Evolutionary conservation across 2,888 invertebrate genomes (phyloP), one percentile per base, ranked within the genome.

Genomic region (Epirrita christyi): DNA sequence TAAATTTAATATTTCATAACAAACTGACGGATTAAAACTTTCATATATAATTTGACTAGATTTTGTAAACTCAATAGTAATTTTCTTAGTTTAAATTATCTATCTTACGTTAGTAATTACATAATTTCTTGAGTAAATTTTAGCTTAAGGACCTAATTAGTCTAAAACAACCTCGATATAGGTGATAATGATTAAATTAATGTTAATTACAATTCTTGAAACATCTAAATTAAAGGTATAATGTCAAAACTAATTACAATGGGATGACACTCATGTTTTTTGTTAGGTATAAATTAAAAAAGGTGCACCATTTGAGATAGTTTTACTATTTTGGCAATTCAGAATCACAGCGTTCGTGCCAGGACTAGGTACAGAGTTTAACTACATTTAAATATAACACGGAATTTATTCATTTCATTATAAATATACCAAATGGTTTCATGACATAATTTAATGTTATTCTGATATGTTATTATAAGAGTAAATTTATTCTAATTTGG

Each of bases 1-100:
- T 74, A 71, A 68, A 70, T 73, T 72, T 72, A 68, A 70, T 73
- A 74, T 67, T 63, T 47, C 51, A 66, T 72, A 65, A 68, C 64
- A 65, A 51, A 66, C 70, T 67, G 67, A 70, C 67, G 69, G 71
- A 70, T 66, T 60, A 47, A 47, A 61, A 61, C 38, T 55, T 52
- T 58, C 47, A 21, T 57, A 38, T 29, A 47, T 50, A 37, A 43
- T 44, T 47, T 56, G 46, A 53, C 53, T 58, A 48, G 40, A 49
- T 36, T 44, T 57, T 52, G 36, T 46, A 41, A 59, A 53, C 43
- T 41, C 41, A 54, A 36, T 34, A 41, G 10, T 46, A 41, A 57
- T 59, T 51, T 60, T 57, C 41, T 52, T 56, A 51, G 11, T n/a
- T 53, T 55, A 55, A 57, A 47, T 44, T 46, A 47, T 56, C 49